Percentiles rank a stretch among this genome's conserved stretches.
phyloP scores from a whole-genome alignment of 2,888 invertebrate species.

The Drosophila pseudotalamancana region DNA sequence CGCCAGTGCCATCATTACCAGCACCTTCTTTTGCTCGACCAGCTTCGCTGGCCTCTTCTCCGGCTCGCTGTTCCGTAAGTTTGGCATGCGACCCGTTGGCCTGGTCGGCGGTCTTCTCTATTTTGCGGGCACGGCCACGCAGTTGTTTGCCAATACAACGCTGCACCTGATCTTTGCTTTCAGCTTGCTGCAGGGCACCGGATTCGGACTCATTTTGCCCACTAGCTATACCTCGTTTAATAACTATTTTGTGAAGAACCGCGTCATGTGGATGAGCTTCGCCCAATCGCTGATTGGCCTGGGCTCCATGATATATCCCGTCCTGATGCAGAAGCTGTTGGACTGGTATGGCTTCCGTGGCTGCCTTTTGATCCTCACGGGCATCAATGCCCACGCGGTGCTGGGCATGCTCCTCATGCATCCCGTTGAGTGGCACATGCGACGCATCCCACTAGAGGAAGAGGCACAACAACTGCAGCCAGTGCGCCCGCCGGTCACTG shows the following conservation, averaged over 20 bases:
- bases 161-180: constrained; percentile 88
- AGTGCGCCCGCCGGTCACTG: constrained; percentile 25
- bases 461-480: constrained; percentile 68
- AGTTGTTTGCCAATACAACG: constrained; percentile 87
- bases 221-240: constrained; percentile 90
- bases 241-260: constrained; percentile 89
- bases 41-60: constrained; percentile 87
- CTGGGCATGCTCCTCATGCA: constrained; percentile 90
- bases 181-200: constrained; percentile 88
- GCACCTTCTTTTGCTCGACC: constrained; percentile 86
- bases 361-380: constrained; percentile 88
- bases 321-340: constrained; percentile 87
- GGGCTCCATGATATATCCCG: constrained; percentile 89
- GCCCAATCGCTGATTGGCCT: constrained; percentile 90
- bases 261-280: constrained; percentile 90
- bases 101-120: constrained; percentile 88
- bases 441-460: constrained; percentile 81
- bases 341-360: constrained; percentile 89
- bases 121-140: constrained; percentile 87
- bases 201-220: constrained; percentile 90
- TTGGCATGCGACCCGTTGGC: constrained; percentile 88
- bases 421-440: constrained; percentile 90
- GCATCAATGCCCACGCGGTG: constrained; percentile 88
- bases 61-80: constrained; percentile 88
- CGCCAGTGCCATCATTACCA: constrained; percentile 89